Base-by-base conservation (phyloP, 2,797 vertebrate genomes). In the Iguana delicatissima region DNA sequence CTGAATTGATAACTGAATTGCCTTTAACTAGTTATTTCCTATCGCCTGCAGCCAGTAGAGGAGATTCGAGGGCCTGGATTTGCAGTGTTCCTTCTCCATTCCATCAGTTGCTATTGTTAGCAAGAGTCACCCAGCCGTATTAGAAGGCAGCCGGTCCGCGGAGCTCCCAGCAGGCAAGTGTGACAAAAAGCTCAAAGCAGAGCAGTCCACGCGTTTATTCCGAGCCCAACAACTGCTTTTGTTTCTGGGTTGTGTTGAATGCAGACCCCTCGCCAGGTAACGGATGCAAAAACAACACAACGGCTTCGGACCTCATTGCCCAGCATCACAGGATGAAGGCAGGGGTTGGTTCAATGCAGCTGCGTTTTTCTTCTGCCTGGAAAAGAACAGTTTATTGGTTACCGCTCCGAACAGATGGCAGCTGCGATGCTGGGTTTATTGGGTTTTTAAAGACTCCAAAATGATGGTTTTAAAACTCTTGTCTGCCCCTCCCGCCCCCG, bases 381-480 rank as follows among this genome's bases (percentile, higher is more conserved):
- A 64, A 82, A 84, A 46, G 55, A 18, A 84, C 29, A 62, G 38
- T 89, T 89, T 89, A 76, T 84, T 74, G n/a, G 69, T 73, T 74
- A 64, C 55, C 72, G n/a, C 3, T 76, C n/a, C 62, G 42, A 84
- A 84, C 80, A 89, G 88, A 89, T 62, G 69, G 59, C 32, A 38
- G 59, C 88, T 5, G n/a, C 4, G 72, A 64, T 24, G 9, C 13
- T 16, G 83, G 18, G 24, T 67, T 85, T 79, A 85, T 55, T 69
- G 82, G 46, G 1, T 69, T 89, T 85, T 38, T 5, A 50, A 89
- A 77, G 57, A 57, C 24, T 50, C 69, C 2, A 38, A 59, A 35
- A 10, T 10, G 26, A 74, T 69, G 46, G 59, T 32, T 62, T n/a
- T 52, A 35, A 57, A 72, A 83, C 29, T 83, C 64, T 24, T 14